Conservation (phyloP, 1,140 invertebrate species). For the Drosophila eugracilis region DNA sequence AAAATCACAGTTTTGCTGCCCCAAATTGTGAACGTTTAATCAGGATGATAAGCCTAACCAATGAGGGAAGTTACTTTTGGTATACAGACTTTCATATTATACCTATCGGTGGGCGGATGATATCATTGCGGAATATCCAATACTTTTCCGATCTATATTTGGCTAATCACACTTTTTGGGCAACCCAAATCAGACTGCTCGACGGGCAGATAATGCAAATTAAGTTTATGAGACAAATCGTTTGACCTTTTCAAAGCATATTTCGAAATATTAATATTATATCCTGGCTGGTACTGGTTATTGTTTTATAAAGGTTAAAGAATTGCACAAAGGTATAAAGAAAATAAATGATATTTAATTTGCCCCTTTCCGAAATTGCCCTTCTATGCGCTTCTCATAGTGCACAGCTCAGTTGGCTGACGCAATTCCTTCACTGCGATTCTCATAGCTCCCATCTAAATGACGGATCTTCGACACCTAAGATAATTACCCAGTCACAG, state of each 20-base stretch:
- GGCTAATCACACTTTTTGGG: slow-evolving; percentile 35
- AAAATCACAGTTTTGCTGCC: slow-evolving; percentile 23
- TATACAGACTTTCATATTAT: slow-evolving; percentile 9
- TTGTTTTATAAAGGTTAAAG: not conserved
- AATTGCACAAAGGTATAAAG: not conserved
- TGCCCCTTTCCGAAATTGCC: not conserved
- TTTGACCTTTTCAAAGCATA: slow-evolving; percentile 36
- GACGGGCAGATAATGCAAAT: slow-evolving; percentile 39
- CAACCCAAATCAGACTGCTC: slow-evolving; percentile 30
- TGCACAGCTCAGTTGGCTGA: slow-evolving; percentile 6
- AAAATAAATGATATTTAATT: not conserved
- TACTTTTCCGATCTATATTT: slow-evolving; percentile 31
- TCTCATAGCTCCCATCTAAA: not conserved
- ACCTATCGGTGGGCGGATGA: slow-evolving; percentile 31
- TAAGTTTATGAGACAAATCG: slow-evolving; percentile 21
- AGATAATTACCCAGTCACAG: slow-evolving; percentile 31
- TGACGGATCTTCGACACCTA: slow-evolving; percentile 15
- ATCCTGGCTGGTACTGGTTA: not conserved
- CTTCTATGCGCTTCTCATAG: slow-evolving; percentile 12
- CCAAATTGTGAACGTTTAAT: slow-evolving; percentile 28
- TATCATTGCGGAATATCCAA: slow-evolving; percentile 48
- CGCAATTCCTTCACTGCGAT: slow-evolving; percentile 20
- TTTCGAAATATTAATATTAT: slow-evolving; percentile 8
- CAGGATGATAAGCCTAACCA: slow-evolving; percentile 56
- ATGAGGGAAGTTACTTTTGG: slow-evolving; percentile 10